Percentiles rank a stretch among this genome's conserved stretches.
Evolutionary conservation across 2,113 vertebrate species (phyloP).

Genomic region (Indicator maculatus): DNA sequence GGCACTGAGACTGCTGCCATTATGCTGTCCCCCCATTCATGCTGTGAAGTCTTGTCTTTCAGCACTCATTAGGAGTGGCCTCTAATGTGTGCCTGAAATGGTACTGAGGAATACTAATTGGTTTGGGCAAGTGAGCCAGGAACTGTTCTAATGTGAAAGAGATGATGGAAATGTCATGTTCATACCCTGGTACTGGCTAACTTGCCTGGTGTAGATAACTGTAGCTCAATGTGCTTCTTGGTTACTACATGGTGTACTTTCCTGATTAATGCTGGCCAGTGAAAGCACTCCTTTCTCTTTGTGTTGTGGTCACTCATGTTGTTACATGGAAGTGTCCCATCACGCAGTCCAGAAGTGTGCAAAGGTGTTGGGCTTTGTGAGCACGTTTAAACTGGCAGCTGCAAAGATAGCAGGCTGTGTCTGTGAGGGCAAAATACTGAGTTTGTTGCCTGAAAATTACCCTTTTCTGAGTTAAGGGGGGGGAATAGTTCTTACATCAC

Average conservation of each 20-base stretch:
- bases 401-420: background rate
- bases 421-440: background rate
- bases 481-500: background rate
- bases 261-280: background rate
- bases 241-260: background rate
- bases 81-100: background rate
- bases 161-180: background rate
- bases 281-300: background rate
- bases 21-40: background rate
- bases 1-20: background rate
- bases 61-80: background rate
- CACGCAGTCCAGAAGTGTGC: background rate
- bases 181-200: background rate
- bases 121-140: background rate
- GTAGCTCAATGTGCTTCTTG: background rate
- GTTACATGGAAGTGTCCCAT: background rate
- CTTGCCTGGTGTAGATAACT: background rate
- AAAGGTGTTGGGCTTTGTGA: background rate
- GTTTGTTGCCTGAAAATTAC: background rate
- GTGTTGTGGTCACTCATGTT: background rate
- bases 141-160: background rate
- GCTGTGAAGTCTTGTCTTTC: background rate
- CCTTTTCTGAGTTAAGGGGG: background rate
- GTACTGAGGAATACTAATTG: too few relatives aligned
- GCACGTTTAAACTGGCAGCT: background rate